phyloP scores from a whole-genome alignment of 2,113 vertebrate species.

The Mesembrinibis cayennensis region DNA sequence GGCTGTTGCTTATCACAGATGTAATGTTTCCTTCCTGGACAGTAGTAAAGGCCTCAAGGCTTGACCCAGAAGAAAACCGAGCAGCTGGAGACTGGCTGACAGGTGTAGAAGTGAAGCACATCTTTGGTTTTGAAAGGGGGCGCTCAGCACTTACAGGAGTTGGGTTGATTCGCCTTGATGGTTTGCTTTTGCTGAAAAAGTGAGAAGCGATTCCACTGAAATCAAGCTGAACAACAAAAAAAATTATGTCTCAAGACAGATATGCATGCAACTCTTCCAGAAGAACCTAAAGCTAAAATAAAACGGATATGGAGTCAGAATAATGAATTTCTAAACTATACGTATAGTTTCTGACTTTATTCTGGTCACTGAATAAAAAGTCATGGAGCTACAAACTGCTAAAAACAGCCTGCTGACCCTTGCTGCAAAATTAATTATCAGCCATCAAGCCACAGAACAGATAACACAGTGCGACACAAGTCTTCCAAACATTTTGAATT shows the following conservation, averaged over 20 bases:
- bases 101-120: slow-evolving; percentile 93
- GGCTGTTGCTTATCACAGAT: slow-evolving; percentile 65
- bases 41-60: slow-evolving; percentile 67
- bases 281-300: not conserved
- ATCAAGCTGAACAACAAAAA: not conserved
- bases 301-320: not conserved
- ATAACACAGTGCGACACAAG: not conserved
- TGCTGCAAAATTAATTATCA: not conserved
- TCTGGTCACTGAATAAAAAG: not conserved
- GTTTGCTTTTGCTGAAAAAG: slow-evolving; percentile 83
- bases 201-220: not conserved
- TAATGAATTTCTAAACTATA: not conserved
- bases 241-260: not conserved
- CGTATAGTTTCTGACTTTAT: not conserved
- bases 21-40: slow-evolving; percentile 54
- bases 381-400: not conserved
- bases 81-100: slow-evolving; percentile 79
- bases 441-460: not conserved
- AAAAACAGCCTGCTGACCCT: not conserved
- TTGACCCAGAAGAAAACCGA: slow-evolving; percentile 56
- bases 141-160: slow-evolving; percentile 92
- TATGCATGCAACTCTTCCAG: not conserved
- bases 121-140: slow-evolving; percentile 91
- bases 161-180: slow-evolving; percentile 95
- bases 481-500: not conserved